These are phyloP conservation scores for Tricholauxania praeusta DNA, from an alignment of 2,888 invertebrate species.

Conservation along the genomic window DNA sequence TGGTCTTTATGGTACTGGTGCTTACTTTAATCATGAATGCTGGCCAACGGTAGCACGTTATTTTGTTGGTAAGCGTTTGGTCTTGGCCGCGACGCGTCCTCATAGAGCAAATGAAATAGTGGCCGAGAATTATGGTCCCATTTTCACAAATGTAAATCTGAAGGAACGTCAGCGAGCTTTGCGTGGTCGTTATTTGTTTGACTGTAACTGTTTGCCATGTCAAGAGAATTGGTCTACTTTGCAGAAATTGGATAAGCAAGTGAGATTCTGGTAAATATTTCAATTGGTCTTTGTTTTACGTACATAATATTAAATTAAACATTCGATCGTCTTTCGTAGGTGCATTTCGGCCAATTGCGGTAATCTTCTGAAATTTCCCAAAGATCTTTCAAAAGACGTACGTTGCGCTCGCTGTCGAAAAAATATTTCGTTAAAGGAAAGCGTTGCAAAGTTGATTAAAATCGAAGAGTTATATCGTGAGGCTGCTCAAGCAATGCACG, in stretches of 20 bases:
- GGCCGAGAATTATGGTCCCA: conserved; percentile 87
- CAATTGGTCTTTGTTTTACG: background rate
- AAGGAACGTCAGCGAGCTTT: conserved; percentile 75
- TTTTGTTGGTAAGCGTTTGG: conserved; percentile 79
- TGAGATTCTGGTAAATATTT: conserved; percentile 60
- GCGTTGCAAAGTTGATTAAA: conserved; percentile 66
- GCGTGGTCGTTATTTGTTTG: conserved; percentile 82
- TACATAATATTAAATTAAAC: background rate
- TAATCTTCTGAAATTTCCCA: conserved; percentile 69
- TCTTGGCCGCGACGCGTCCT: conserved; percentile 77
- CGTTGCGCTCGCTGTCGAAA: conserved; percentile 71
- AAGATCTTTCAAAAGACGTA: conserved; percentile 65
- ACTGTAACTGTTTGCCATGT: conserved; percentile 80
- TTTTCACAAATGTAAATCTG: conserved; percentile 73
- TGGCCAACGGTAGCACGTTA: conserved; percentile 83
- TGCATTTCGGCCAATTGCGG: conserved; percentile 70
- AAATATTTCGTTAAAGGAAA: conserved; percentile 68
- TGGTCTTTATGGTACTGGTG: conserved; percentile 81
- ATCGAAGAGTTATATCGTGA: conserved; percentile 70
- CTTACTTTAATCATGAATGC: conserved; percentile 88
- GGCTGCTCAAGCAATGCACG: conserved; percentile 69
- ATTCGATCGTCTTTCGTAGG: conserved; percentile 56
- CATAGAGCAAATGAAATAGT: conserved; percentile 76
- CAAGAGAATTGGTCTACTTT: conserved; percentile 80
- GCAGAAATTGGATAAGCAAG: conserved; percentile 71